Percentiles rank a stretch among this genome's conserved stretches.
phyloP scores from a whole-genome alignment of 2,113 vertebrate genomes.

The Amblyopsis rosae region DNA sequence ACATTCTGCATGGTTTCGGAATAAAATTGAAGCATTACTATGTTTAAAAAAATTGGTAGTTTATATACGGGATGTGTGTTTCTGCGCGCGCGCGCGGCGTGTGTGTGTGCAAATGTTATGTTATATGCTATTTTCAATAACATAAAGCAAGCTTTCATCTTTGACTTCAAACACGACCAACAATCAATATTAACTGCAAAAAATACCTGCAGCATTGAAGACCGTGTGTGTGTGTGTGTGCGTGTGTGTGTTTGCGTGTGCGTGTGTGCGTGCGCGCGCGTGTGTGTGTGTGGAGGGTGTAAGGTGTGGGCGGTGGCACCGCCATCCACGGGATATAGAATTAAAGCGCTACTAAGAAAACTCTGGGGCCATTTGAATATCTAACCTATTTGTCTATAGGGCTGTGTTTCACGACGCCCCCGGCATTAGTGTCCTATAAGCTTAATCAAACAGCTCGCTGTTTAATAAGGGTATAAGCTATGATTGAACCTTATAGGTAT shows the following conservation, averaged over 20 bases:
- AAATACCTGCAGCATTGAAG: conserved; percentile 62
- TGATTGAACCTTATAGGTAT: conserved; percentile 37
- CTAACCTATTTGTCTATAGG: conserved; percentile 50
- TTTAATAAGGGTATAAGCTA: conserved; percentile 38
- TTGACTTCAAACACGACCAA: conserved; percentile 60
- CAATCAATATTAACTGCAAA: conserved; percentile 48
- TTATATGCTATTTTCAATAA: conserved; percentile 17
- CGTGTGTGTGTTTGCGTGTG: background rate
- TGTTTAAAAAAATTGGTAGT: conserved; percentile 23
- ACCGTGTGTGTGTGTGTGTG: conserved; percentile 6
- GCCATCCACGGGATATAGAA: conserved; percentile 39
- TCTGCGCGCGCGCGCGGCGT: too few species aligned
- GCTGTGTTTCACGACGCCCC: conserved; percentile 57
- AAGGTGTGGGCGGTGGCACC: conserved; percentile 51
- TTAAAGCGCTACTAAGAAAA: conserved; percentile 47
- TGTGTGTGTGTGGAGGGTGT: conserved; percentile 28
- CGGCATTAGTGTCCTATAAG: conserved; percentile 30
- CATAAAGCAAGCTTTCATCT: conserved; percentile 64
- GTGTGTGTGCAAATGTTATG: conserved; percentile 1
- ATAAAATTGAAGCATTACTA: background rate
- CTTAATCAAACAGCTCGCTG: conserved; percentile 43
- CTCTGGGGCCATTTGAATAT: conserved; percentile 55
- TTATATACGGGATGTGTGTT: too few species aligned
- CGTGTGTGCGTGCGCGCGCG: background rate
- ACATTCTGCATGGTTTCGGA: conserved; percentile 32